phyloP scores from a whole-genome alignment of 2,888 invertebrate genomes.

The Phyllotreta cruciferae region DNA sequence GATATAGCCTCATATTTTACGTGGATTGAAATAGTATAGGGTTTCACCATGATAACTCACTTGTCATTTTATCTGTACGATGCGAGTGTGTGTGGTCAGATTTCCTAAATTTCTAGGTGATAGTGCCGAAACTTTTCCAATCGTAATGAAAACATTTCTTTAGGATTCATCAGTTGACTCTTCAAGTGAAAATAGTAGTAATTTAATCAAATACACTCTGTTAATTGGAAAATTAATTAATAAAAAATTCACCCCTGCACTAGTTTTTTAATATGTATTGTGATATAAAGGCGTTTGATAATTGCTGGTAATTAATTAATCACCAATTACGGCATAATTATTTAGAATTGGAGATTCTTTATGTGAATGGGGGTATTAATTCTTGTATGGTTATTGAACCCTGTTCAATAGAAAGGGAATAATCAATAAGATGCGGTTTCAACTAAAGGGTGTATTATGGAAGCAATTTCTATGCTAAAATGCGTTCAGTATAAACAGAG shows the following conservation, averaged over 20 bases:
- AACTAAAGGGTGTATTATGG: neutral
- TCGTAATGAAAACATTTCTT: neutral
- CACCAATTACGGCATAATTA: slow-evolving; percentile 4
- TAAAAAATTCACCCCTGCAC: neutral
- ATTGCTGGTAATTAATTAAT: slow-evolving; percentile 6
- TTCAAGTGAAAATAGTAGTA: neutral
- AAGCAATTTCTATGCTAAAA: too few relatives aligned
- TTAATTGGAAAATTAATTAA: neutral
- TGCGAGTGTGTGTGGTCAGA: slow-evolving; percentile 1
- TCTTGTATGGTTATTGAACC: neutral
- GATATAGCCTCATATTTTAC: slow-evolving; percentile 28
- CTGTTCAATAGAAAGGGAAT: slow-evolving; percentile 2
- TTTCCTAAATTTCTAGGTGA: slow-evolving; percentile 5
- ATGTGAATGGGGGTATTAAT: neutral
- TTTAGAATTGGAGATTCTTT: slow-evolving; percentile 3
- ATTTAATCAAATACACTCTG: neutral
- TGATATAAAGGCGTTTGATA: neutral
- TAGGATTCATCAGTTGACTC: neutral
- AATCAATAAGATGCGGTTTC: neutral
- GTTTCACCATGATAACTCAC: slow-evolving; percentile 25
- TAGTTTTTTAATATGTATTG: neutral
- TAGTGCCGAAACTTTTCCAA: slow-evolving; percentile 4
- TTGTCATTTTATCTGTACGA: slow-evolving; percentile 16
- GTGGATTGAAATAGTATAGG: slow-evolving; percentile 27
- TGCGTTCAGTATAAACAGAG: too few relatives aligned